Evolutionary conservation across 2,113 vertebrate genomes (phyloP).

Genomic region (Sinocyclocheilus anshuiensis): DNA sequence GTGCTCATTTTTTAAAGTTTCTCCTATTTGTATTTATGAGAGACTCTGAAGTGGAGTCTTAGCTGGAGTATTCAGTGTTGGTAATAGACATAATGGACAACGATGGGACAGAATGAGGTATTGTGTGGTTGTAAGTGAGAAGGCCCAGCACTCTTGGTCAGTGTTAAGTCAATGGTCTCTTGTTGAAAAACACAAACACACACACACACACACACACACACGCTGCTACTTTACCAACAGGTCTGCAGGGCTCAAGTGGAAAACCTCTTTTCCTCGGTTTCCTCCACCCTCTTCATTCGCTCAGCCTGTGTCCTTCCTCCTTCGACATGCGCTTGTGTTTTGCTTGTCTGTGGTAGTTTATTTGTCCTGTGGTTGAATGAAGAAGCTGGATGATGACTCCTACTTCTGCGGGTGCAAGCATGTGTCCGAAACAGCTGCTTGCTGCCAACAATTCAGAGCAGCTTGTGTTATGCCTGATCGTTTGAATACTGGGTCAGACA

Average conservation of each 20-base stretch:
- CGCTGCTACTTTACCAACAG: constrained; percentile 3
- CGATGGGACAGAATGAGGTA: constrained; percentile 71
- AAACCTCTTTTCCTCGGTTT: constrained; percentile 9
- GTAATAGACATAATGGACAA: constrained; percentile 79
- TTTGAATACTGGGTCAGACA: not conserved
- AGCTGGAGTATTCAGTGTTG: constrained; percentile 75
- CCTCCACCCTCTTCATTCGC: constrained; percentile 53
- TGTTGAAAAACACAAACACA: constrained; percentile 27
- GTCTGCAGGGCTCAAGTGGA: constrained; percentile 25
- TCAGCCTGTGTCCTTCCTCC: constrained; percentile 46
- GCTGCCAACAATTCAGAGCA: constrained; percentile 2
- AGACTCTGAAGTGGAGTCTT: constrained; percentile 49
- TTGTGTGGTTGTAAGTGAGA: constrained; percentile 68
- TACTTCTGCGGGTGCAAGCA: constrained; percentile 33
- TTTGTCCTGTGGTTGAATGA: constrained; percentile 74
- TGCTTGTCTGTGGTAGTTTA: constrained; percentile 74
- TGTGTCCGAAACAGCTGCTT: constrained; percentile 9
- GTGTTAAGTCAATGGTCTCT: constrained; percentile 45
- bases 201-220: not conserved
- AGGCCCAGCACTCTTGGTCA: constrained; percentile 45
- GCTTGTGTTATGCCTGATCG: not conserved
- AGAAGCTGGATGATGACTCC: constrained; percentile 58
- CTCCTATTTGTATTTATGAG: constrained; percentile 47
- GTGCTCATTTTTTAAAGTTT: constrained; percentile 66
- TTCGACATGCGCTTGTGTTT: constrained; percentile 65